These are phyloP conservation scores for Drosophila pectinifera DNA, from an alignment of 1,140 invertebrate species.

Conservation along the genomic window DNA sequence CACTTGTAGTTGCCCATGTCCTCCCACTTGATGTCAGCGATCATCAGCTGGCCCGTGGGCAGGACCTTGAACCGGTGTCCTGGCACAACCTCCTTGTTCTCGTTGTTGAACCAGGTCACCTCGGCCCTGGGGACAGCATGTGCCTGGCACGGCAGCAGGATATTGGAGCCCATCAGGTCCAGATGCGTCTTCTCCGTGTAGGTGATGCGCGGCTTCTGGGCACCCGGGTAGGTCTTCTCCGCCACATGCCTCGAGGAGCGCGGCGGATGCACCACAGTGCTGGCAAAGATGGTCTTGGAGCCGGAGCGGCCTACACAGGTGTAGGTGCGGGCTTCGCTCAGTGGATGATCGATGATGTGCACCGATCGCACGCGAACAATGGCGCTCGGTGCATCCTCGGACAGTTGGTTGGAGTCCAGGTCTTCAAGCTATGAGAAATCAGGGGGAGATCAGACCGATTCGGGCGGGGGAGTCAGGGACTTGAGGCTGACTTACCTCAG, in stretches of 20 bases:
- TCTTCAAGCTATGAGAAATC: conserved; percentile 60
- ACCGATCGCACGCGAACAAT: conserved; percentile 88
- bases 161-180: conserved; percentile 87
- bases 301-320: conserved; percentile 90
- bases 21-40: conserved; percentile 89
- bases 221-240: conserved; percentile 74
- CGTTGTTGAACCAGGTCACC: conserved; percentile 88
- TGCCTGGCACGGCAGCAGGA: conserved; percentile 90
- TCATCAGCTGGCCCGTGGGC: conserved; percentile 90
- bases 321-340: conserved; percentile 85
- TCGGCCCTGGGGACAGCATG: conserved; percentile 88
- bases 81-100: conserved; percentile 86
- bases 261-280: conserved; percentile 85
- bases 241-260: conserved; percentile 48
- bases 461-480: not conserved
- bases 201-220: conserved; percentile 86
- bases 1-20: conserved; percentile 94
- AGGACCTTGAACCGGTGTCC: conserved; percentile 86
- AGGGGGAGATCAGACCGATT: not conserved
- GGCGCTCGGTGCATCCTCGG: conserved; percentile 85
- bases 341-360: conserved; percentile 86
- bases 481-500: conserved; percentile 86
- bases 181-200: conserved; percentile 86
- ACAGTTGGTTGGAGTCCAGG: conserved; percentile 85
- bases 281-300: conserved; percentile 86